Evolutionary conservation across 2,113 vertebrate genomes (phyloP).

Genomic region (Ardeotis arabs): DNA sequence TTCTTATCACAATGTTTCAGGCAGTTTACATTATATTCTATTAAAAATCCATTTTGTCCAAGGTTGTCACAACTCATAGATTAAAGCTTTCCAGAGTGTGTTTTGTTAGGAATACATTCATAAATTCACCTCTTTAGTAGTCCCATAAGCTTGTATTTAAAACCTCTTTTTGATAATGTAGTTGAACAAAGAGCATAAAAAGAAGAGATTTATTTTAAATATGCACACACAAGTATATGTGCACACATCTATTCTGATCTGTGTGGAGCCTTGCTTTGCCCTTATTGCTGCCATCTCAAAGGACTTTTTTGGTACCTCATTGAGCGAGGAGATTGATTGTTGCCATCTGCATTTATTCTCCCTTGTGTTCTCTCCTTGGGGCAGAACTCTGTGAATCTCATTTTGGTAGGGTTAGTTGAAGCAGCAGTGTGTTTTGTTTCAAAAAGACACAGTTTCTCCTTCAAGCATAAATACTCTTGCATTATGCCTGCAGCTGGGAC

Average conservation of each 20-base stretch:
- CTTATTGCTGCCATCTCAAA: not conserved
- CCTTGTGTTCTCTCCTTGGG: not conserved
- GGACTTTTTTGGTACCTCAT: not conserved
- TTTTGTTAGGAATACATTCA: constrained; percentile 69
- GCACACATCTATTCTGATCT: not conserved
- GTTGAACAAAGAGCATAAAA: constrained; percentile 46
- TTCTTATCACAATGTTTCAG: constrained; percentile 76
- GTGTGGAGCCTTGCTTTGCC: not conserved
- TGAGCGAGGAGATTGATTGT: not conserved
- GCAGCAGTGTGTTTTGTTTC: not conserved
- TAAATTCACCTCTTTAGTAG: constrained; percentile 64
- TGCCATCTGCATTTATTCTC: not conserved
- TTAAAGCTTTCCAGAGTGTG: constrained; percentile 55
- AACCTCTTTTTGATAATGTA: constrained; percentile 57
- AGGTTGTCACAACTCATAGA: constrained; percentile 73
- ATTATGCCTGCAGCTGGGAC: not conserved
- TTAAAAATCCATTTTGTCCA: constrained; percentile 71
- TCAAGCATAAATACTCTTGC: not conserved
- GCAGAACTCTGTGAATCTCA: not conserved
- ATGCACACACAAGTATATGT: not conserved
- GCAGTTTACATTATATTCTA: constrained; percentile 71
- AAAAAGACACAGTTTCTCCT: not conserved
- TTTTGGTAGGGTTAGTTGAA: not conserved
- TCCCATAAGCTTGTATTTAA: constrained; percentile 53
- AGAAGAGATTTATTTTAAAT: constrained; percentile 34